Evolutionary conservation across 2,797 vertebrate species (phyloP), one percentile per base, ranked within the genome.

Genomic region (Astyanax mexicanus): DNA sequence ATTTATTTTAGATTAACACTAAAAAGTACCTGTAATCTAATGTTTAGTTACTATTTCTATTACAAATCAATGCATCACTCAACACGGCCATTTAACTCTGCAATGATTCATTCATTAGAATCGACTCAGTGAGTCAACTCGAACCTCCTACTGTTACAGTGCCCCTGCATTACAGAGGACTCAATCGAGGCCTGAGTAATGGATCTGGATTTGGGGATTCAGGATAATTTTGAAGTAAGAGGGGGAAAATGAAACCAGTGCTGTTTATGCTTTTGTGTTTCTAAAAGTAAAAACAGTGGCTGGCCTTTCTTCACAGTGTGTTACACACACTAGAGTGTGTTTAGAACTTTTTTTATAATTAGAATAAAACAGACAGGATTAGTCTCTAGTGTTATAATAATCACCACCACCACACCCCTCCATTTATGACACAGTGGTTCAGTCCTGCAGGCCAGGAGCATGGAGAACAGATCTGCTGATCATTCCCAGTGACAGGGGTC

Each of bases 161-260:
- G 60, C 15, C 3, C 35, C 69, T 40, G 8, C 77, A 65, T 79
- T 77, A 2, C 85, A 90, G 88, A 86, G 68, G 21, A 64, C 75
- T 90, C 80, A 91, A 79, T 87, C 12, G 89, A 92, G 73, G 0
- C 80, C 79, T 1, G 88, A 91, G 70, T 32, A 17, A 73, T 45
- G 51, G 78, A 77, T 61, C 27, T 32, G 15, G 74, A 62, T 65
- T 38, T 57, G 45, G 47, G 19, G 1, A 57, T 35, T n/a, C n/a
- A n/a, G n/a, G n/a, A n/a, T n/a, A n/a, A n/a, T n/a, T 23, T 10
- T 23, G 1, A 11, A 44, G n/a, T n/a, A n/a, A n/a, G n/a, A n/a
- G n/a, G n/a, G n/a, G n/a, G n/a, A n/a, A n/a, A n/a, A n/a, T n/a
- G n/a, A n/a, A n/a, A n/a, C n/a, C n/a, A n/a, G n/a, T n/a, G n/a